phyloP scores from a whole-genome alignment of 2,888 invertebrate species.

The Amphipyra tragopoginis region DNA sequence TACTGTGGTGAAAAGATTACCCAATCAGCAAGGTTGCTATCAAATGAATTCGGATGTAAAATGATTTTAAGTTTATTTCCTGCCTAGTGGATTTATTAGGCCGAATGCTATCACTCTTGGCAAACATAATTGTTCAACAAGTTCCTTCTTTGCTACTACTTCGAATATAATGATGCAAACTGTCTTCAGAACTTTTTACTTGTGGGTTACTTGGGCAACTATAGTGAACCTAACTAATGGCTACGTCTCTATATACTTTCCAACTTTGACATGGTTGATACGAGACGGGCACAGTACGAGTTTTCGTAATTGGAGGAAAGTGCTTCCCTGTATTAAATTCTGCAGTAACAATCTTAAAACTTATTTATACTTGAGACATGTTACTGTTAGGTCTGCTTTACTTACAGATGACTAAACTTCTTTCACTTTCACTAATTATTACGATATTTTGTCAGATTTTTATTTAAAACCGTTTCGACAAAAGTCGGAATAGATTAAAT shows the following conservation, averaged over 20 bases:
- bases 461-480: too few relatives aligned
- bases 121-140: background rate
- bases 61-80: too few relatives aligned
- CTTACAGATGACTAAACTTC: too few relatives aligned
- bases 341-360: conserved; percentile 7
- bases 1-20: too few relatives aligned
- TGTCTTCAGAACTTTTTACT: background rate
- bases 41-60: too few relatives aligned
- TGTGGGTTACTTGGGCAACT: background rate
- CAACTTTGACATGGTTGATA: conserved; percentile 18
- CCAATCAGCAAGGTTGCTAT: too few relatives aligned
- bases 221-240: conserved; percentile 2
- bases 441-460: too few relatives aligned
- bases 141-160: background rate
- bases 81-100: too few relatives aligned
- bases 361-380: background rate
- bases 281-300: conserved; percentile 15
- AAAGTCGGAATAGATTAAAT: too few relatives aligned
- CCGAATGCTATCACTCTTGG: too few relatives aligned
- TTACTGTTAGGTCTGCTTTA: background rate
- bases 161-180: background rate
- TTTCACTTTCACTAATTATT: too few relatives aligned
- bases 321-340: conserved; percentile 21
- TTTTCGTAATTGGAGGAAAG: conserved; percentile 26
- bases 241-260: conserved; percentile 15